phyloP scores from a whole-genome alignment of 2,888 invertebrate species.

The Acanthosoma haemorrhoidale region DNA sequence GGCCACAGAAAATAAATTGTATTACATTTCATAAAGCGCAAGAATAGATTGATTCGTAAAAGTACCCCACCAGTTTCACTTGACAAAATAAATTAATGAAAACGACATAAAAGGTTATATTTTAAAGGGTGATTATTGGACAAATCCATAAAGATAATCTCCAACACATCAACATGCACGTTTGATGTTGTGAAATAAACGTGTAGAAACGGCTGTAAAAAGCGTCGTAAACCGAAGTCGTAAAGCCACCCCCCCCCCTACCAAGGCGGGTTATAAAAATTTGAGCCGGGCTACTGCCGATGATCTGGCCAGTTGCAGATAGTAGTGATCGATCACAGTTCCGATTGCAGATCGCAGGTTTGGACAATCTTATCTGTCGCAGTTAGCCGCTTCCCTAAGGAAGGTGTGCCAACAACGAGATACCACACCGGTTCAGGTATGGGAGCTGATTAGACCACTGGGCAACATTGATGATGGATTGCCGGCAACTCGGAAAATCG shows the following conservation, averaged over 20 bases:
- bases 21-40: no score
- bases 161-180: background rate
- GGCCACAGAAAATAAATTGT: no score
- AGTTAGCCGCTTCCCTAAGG: background rate
- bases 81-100: no score
- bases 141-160: background rate
- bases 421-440: no score
- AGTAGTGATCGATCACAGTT: background rate
- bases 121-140: background rate
- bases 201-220: background rate
- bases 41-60: no score
- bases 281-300: background rate
- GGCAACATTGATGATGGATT: no score
- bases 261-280: no score
- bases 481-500: no score
- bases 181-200: background rate
- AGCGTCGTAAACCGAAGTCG: background rate
- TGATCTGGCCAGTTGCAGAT: background rate
- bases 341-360: background rate
- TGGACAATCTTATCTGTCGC: constrained; percentile 2
- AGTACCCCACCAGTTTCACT: no score
- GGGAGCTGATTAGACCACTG: no score
- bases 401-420: no score
- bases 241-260: background rate
- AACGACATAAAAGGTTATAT: no score